A percentile compares a stretch with the other conserved stretches of the same genome.
Conservation (phyloP, 1,140 invertebrate species). For the Macrosteles quadrilineatus region DNA sequence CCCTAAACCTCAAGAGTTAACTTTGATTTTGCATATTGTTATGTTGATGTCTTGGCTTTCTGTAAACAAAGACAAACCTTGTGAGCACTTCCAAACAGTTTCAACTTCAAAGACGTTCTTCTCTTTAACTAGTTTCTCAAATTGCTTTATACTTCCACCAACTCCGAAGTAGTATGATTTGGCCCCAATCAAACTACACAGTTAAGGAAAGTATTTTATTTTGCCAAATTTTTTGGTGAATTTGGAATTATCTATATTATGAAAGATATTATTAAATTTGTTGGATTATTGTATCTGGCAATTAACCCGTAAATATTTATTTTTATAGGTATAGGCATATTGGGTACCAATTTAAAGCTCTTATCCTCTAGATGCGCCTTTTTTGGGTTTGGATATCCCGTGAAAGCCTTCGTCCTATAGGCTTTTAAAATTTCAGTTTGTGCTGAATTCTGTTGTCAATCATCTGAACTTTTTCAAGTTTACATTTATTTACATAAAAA, state of each 20-base stretch:
- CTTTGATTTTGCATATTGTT: too few relatives aligned
- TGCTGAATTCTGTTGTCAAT: too few relatives aligned
- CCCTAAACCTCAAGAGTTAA: too few relatives aligned
- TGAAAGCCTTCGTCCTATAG: too few relatives aligned
- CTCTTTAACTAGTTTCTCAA: conserved; percentile 62
- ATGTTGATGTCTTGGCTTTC: too few relatives aligned
- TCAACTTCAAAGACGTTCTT: conserved; percentile 56
- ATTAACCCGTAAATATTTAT: neutral
- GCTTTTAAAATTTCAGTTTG: too few relatives aligned
- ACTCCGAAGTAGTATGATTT: conserved; percentile 91
- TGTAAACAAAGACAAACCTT: conserved; percentile 43
- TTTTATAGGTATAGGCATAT: too few relatives aligned
- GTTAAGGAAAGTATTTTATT: neutral
- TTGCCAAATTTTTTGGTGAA: neutral
- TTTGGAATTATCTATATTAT: neutral
- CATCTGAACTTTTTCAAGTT: too few relatives aligned
- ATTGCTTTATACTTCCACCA: conserved; percentile 75
- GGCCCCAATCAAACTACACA: conserved; percentile 67
- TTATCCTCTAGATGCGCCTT: too few relatives aligned
- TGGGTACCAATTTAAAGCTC: too few relatives aligned
- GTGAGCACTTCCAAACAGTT: conserved; percentile 56
- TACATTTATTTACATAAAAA: too few relatives aligned
- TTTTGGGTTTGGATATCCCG: too few relatives aligned
- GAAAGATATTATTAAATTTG: neutral
- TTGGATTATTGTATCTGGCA: neutral